Percentiles rank a stretch among this genome's conserved stretches.
These are phyloP conservation scores for Microtus richardsoni DNA, from an alignment of 2,113 vertebrate species.

Conservation along the genomic window DNA sequence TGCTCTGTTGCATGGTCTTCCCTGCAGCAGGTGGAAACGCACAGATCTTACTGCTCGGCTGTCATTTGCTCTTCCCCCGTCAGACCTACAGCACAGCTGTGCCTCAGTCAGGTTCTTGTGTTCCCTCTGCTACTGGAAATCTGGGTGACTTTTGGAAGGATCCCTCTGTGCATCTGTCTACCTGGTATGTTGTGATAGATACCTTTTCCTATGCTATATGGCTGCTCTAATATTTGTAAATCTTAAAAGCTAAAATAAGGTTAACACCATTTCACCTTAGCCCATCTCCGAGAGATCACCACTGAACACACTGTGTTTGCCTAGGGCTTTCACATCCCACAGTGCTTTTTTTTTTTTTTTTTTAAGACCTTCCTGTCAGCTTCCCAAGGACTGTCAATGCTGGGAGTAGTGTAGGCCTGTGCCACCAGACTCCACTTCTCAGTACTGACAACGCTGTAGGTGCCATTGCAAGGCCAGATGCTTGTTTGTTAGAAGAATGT, in stretches of 20 bases:
- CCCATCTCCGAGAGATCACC: conserved; percentile 6
- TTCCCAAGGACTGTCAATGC: neutral
- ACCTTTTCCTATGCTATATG: neutral
- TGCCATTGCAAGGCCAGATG: conserved; percentile 23
- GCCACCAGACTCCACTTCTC: neutral
- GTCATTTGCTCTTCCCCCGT: conserved; percentile 23
- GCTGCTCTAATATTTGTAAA: conserved; percentile 21
- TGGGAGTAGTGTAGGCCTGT: neutral
- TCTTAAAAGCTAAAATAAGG: conserved; percentile 30
- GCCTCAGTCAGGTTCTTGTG: neutral
- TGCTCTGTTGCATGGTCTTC: conserved; percentile 25
- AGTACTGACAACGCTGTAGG: neutral
- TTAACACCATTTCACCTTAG: neutral
- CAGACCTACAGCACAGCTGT: conserved; percentile 28
- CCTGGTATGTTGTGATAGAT: neutral
- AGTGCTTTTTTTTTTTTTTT: neutral
- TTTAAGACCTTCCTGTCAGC: neutral
- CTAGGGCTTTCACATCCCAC: neutral
- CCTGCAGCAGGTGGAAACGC: neutral
- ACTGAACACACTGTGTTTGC: neutral
- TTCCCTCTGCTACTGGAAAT: neutral
- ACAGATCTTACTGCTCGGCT: neutral
- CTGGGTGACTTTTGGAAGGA: conserved; percentile 4
- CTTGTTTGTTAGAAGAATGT: conserved; percentile 32
- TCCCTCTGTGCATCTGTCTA: neutral